A percentile compares a stretch with the other conserved stretches of the same genome.
phyloP scores from a whole-genome alignment of 2,113 vertebrate species.

The Phodopus roborovskii region DNA sequence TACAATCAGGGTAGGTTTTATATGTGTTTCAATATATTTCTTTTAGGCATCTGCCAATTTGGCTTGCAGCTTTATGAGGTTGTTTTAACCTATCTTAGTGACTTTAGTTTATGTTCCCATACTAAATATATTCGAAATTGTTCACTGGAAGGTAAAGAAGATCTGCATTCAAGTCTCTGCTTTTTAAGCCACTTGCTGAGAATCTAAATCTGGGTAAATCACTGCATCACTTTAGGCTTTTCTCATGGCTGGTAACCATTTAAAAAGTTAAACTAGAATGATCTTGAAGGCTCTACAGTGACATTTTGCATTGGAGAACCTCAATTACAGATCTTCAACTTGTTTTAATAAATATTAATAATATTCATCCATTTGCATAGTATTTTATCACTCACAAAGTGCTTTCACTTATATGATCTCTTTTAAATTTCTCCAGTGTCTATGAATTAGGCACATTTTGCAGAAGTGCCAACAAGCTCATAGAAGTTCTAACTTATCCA shows the following conservation, averaged over 20 bases:
- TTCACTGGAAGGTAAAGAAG: constrained; percentile 11
- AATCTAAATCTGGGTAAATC: constrained; percentile 22
- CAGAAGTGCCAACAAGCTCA: constrained; percentile 26
- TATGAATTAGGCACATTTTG: constrained; percentile 52
- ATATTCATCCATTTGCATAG: constrained; percentile 65
- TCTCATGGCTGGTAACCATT: neutral
- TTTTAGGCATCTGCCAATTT: neutral
- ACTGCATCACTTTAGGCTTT: constrained; percentile 12
- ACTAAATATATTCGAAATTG: neutral
- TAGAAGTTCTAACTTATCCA: constrained; percentile 20
- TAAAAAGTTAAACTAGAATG: constrained; percentile 43
- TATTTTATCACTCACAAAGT: constrained; percentile 54
- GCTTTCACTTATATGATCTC: constrained; percentile 40
- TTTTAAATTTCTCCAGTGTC: constrained; percentile 57
- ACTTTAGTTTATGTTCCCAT: constrained; percentile 17
- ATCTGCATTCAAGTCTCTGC: neutral
- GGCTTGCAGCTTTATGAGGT: constrained; percentile 27
- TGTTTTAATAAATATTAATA: constrained; percentile 64
- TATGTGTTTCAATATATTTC: neutral
- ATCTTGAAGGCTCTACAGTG: constrained; percentile 49
- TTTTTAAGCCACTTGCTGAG: constrained; percentile 9
- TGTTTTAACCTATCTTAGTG: constrained; percentile 18
- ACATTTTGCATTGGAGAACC: constrained; percentile 48
- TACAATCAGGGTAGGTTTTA: neutral
- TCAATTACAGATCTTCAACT: constrained; percentile 56